A percentile compares a stretch with the other conserved stretches of the same genome.
These are phyloP conservation scores for Zenarchopterus dispar DNA, from an alignment of 2,797 vertebrate genomes.

Conservation along the genomic window DNA sequence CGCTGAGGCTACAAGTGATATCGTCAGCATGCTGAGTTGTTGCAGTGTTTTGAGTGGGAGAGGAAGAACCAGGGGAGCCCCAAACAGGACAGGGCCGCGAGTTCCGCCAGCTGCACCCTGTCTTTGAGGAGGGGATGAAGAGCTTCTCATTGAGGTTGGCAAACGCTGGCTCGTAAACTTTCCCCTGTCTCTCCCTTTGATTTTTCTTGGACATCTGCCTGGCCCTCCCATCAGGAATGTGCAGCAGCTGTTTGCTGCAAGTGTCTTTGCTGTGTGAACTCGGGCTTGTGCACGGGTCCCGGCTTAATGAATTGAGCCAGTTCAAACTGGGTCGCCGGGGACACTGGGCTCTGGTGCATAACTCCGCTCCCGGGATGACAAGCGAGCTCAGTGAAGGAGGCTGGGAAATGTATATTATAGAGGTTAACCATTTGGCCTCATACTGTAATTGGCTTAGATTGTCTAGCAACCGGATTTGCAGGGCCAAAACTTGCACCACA, in stretches of 20 bases:
- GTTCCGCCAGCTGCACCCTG: slow-evolving; percentile 93
- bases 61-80: slow-evolving; percentile 74
- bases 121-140: slow-evolving; percentile 92
- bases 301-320: slow-evolving; percentile 98
- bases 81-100: slow-evolving; percentile 84
- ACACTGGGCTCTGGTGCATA: slow-evolving; percentile 78
- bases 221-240: slow-evolving; percentile 96
- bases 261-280: slow-evolving; percentile 89
- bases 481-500: slow-evolving; percentile 73
- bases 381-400: slow-evolving; percentile 82
- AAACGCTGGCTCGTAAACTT: slow-evolving; percentile 96
- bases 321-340: slow-evolving; percentile 85
- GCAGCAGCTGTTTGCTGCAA: slow-evolving; percentile 96
- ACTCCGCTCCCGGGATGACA: slow-evolving; percentile 81
- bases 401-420: slow-evolving; percentile 86
- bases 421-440: slow-evolving; percentile 88
- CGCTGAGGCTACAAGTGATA: slow-evolving; percentile 81
- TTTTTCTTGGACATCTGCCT: slow-evolving; percentile 99
- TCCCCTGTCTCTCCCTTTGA: slow-evolving; percentile 94
- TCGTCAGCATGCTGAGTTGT: slow-evolving; percentile 79
- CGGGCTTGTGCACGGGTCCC: slow-evolving; percentile 82
- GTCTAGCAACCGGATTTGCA: slow-evolving; percentile 95
- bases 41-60: slow-evolving; percentile 70
- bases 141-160: slow-evolving; percentile 94
- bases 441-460: slow-evolving; percentile 99